These are phyloP conservation scores for Pseudomyrmex pallidus DNA, from an alignment of 1,140 invertebrate species.

Conservation along the genomic window DNA sequence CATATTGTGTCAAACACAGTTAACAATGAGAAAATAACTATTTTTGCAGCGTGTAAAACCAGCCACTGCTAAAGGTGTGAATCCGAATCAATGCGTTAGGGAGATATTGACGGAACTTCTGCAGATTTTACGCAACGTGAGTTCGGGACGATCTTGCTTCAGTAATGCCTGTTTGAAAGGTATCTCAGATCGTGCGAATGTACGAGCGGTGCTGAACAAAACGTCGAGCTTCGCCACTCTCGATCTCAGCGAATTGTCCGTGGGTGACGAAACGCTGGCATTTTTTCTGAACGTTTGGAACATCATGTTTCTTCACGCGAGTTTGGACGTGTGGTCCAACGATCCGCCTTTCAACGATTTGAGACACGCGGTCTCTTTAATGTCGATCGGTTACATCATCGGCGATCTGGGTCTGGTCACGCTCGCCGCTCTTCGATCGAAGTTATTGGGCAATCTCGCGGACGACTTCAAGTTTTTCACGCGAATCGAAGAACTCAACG, in stretches of 20 bases:
- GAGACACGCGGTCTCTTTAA: conserved; percentile 73
- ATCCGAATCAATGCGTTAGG: conserved; percentile 77
- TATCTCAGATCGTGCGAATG: conserved; percentile 64
- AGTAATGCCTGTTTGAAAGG: conserved; percentile 49
- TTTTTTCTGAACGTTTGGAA: conserved; percentile 83
- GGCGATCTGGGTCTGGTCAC: conserved; percentile 82
- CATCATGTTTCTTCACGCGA: conserved; percentile 78
- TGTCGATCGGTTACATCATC: conserved; percentile 79
- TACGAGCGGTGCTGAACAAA: conserved; percentile 75
- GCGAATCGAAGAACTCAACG: conserved; percentile 78
- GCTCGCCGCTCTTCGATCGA: conserved; percentile 75
- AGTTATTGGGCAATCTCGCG: conserved; percentile 74
- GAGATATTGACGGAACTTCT: conserved; percentile 77
- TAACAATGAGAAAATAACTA: not conserved
- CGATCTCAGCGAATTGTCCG: conserved; percentile 80
- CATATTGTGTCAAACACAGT: not conserved
- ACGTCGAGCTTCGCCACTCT: conserved; percentile 73
- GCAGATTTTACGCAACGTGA: conserved; percentile 57
- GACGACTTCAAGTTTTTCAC: conserved; percentile 69
- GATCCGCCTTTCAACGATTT: conserved; percentile 71
- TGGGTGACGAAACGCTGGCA: conserved; percentile 79
- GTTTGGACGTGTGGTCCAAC: conserved; percentile 72
- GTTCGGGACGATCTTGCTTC: conserved; percentile 54
- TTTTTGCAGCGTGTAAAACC: conserved; percentile 56
- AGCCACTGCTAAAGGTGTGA: conserved; percentile 57